Conservation (phyloP, 2,797 vertebrate species). For the Calcarius lapponicus region DNA sequence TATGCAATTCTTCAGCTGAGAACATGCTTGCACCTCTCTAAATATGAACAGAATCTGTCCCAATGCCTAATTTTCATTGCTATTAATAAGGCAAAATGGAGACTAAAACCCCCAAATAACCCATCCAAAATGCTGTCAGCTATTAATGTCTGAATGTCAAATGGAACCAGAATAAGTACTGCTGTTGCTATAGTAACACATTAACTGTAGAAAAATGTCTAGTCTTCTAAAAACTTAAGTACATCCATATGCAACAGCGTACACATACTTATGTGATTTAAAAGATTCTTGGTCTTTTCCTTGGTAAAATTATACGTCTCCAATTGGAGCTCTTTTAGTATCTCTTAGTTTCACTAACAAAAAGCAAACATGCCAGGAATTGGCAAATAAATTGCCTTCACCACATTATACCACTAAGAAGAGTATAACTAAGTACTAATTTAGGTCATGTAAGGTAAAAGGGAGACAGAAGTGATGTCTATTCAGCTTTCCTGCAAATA, state of each 20-base stretch:
- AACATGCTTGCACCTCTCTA: neutral
- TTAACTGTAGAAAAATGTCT: neutral
- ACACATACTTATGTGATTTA: neutral
- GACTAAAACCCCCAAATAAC: rapidly evolving
- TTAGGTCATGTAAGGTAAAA: conserved; percentile 43
- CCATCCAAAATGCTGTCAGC: neutral
- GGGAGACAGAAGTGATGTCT: neutral
- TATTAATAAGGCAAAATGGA: neutral
- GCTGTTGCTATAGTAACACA: conserved; percentile 4
- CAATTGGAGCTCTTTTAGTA: neutral
- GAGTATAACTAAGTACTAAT: neutral
- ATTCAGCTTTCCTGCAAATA: neutral
- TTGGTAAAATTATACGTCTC: conserved; percentile 17
- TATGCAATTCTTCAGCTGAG: neutral
- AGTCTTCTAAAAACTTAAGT: conserved; percentile 45
- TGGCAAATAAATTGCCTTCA: conserved; percentile 2
- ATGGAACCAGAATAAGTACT: neutral
- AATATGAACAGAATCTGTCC: neutral
- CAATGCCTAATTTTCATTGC: neutral
- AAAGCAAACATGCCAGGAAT: conserved; percentile 35
- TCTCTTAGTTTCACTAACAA: conserved; percentile 8
- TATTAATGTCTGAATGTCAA: conserved; percentile 16
- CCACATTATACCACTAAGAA: neutral
- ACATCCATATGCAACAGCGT: conserved; percentile 51
- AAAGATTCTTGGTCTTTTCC: conserved; percentile 34